Evolutionary conservation across 2,888 invertebrate genomes (phyloP), one percentile per base, ranked within the genome.

Genomic region (Gryllus longicercus): DNA sequence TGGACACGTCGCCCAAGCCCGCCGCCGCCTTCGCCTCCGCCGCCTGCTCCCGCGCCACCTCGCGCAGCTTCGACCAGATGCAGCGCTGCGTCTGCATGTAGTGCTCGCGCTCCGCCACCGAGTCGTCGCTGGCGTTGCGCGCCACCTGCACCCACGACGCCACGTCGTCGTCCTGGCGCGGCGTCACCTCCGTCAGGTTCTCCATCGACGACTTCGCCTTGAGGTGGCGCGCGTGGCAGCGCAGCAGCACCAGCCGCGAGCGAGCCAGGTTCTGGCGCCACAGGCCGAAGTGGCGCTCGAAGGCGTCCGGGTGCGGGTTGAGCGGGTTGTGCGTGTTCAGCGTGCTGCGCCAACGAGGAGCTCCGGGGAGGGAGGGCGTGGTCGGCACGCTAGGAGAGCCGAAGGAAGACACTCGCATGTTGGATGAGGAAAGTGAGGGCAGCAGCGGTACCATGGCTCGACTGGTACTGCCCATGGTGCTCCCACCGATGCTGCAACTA

Each of bases 111-210:
- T 63, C 63, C 63, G 63, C 63, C 63, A 18, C 63, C 8, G 16
- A 63, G 63, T 63, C 63, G 14, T 63, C 63, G 63, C 63, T n/a
- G 63, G 16, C 63, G 63, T 63, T n/a, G 63, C n/a, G 63, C 63
- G 63, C 63, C 63, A 63, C 63, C n/a, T 63, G 63, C 63, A 63
- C 63, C 63, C 63, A 63, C 63, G 63, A 63, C 63, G 63, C 63
- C 63, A 63, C 63, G 63, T 63, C 63, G 16, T 63, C 63, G 63
- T 63, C 63, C 63, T 18, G 63, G 16, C 16, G 63, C 63, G 63
- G 63, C 63, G 63, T n/a, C 63, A 63, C 63, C n/a, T 63, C 63
- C 63, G 63, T n/a, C 63, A 63, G n/a, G 63, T 63, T 63, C 63
- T 63, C 63, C 63, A n/a, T 63, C 63, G 63, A 63, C 14, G 63